Base-by-base conservation (phyloP, 1,140 invertebrate species). In the Eulimnadia texana region DNA sequence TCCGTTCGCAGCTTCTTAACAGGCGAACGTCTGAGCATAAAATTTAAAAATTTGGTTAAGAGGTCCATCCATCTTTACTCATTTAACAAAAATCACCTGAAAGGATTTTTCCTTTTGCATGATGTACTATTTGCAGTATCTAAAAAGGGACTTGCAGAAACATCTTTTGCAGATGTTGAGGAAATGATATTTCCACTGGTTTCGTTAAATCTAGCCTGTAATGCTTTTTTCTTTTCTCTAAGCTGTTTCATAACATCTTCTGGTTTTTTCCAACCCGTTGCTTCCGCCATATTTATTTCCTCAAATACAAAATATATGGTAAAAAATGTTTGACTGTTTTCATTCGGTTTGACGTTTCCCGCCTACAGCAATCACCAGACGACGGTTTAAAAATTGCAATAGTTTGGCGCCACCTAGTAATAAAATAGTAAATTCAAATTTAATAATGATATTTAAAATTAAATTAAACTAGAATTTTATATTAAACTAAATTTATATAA, bases 91-190 rank as follows among this genome's bases (percentile, higher is more conserved):
- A 3, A 2, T 75, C 75, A 69, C 68, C 59, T 66, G 60, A 89
- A 89, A 27, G 86, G 86, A 74, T 88, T 89, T 72, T 83, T 85
- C 50, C 84, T 79, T 70, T 87, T 87, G 52, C 80, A 72, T 16
- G 68, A 64, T 11, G 42, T 61, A 2, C n/a, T n/a, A n/a, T 56
- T 50, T 50, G 49, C 61, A 55, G 63, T 63, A 53, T 66, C 65
- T 29, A 61, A 25, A 56, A 25, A 61, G 28, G 24, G 19, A n/a
- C 62, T 19, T 63, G 53, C 11, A 52, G 62, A 51, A 33, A n/a
- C 49, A 49, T 60, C 58, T 52, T 58, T 11, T 63, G 67, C 24
- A 50, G 11, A 54, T 27, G 28, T 67, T 61, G 70, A 66, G 51
- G 61, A 61, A 33, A 16, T 16, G 33, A 16, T 9, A 42, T 42